Evolutionary conservation across 2,888 invertebrate species (phyloP), one percentile per base, ranked within the genome.

Genomic region (Listrodromus nycthemerus): DNA sequence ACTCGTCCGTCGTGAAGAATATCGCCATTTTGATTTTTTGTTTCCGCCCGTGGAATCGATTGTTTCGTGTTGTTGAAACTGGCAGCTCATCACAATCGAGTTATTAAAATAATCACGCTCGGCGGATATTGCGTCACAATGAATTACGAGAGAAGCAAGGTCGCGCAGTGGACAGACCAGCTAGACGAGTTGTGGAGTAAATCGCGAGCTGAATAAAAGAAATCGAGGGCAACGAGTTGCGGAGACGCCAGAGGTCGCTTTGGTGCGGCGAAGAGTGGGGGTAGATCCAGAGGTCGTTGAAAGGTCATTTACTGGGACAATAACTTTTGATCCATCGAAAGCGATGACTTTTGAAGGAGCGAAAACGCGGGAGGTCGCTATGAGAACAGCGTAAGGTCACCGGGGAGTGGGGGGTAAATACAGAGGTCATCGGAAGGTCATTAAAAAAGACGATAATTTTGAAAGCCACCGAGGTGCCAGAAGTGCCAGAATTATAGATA

Each of bases 141-240:
- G 50, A 77, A 45, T 77, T 67, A 69, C 41, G 63, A 24, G 13
- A 33, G 52, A 52, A 6, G 61, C 77, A 78, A 70, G 61, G 67
- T 69, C 69, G 63, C 45, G 75, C 24, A 21, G 33, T 19, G 27
- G 48, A 41, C 58, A 4, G 21, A 66, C 67, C 50, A 52, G 74
- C 69, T 70, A 41, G 69, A 75, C 75, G 69, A 80, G 80, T 80
- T 69, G 70, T 69, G 19, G 75, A 75, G 33, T 30, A 27, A 69
- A 21, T 70, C 69, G 75, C 63, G 80, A 73, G 73, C 30, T 45
- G 80, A 80, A 80, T 80, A 73, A 74, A 58, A 67, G 45, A 61
- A 75, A 70, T 80, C 74, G 55, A 55, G 50, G 33, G 50, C 24
- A 37, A 70, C 70, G 61, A 70, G 30, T 24, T 37, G 41, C 50